Conservation (phyloP, 37 sponge, comb jelly and placozoan genomes). For the Eunapius fragilis region DNA sequence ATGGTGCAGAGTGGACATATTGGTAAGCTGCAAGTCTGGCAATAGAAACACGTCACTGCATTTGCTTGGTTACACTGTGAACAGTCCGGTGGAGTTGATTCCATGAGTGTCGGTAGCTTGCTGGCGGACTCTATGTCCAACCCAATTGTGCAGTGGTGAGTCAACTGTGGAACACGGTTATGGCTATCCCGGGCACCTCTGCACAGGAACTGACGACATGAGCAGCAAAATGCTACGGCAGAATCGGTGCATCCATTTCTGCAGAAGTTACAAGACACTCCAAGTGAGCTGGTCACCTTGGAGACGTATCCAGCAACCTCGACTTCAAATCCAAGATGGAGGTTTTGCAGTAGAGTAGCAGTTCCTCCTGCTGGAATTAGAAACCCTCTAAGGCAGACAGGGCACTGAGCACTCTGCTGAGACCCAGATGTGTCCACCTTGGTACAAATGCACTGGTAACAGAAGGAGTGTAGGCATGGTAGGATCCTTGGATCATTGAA, state of each 20-base stretch:
- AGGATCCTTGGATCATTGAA: neutral
- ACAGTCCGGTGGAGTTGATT: neutral
- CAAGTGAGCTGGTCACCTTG: neutral
- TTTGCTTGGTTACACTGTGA: neutral
- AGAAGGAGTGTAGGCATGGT: neutral
- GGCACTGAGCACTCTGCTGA: neutral
- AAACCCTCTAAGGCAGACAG: neutral
- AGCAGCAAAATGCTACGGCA: neutral
- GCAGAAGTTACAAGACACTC: neutral
- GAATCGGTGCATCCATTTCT: neutral
- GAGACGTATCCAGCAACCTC: neutral
- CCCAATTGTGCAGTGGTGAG: neutral
- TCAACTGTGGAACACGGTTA: neutral
- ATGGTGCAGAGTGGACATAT: slow-evolving; percentile 61
- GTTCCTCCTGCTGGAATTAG: neutral
- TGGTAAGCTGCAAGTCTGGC: slow-evolving; percentile 41
- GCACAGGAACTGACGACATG: neutral
- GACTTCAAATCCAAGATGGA: neutral
- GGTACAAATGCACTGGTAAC: neutral
- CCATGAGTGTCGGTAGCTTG: neutral
- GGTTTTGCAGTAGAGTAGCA: neutral
- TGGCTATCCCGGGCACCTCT: neutral
- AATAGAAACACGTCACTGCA: slow-evolving; percentile 31
- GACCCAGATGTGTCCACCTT: neutral
- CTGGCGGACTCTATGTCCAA: neutral